These are phyloP conservation scores for Tribolium madens DNA, from an alignment of 1,140 invertebrate genomes.

Conservation along the genomic window DNA sequence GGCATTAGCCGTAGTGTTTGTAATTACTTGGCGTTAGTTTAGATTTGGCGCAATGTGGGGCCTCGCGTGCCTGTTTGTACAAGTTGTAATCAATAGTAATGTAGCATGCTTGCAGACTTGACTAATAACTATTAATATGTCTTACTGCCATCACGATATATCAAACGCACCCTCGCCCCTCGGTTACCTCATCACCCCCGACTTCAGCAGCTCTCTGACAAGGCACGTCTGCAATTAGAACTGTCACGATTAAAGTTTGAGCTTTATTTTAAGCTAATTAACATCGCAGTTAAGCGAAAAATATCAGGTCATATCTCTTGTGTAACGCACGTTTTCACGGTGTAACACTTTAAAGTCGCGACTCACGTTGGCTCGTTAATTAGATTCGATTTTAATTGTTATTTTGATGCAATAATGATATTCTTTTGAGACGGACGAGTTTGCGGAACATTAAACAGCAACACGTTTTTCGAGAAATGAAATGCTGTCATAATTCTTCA, in stretches of 20 bases:
- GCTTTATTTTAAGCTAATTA: constrained; percentile 45
- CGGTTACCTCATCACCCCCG: constrained; percentile 14
- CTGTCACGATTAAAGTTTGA: constrained; percentile 46
- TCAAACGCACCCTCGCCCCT: constrained; percentile 57
- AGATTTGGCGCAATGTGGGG: constrained; percentile 59
- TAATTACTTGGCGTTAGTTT: constrained; percentile 53
- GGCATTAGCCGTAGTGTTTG: constrained; percentile 47
- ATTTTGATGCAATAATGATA: neutral
- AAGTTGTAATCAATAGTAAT: constrained; percentile 61
- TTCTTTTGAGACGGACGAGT: neutral
- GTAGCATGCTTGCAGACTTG: constrained; percentile 59
- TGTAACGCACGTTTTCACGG: constrained; percentile 31
- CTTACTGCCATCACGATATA: constrained; percentile 61
- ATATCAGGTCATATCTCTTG: constrained; percentile 10
- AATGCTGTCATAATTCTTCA: constrained; percentile 61
- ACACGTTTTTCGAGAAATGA: constrained; percentile 55
- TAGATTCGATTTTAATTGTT: neutral
- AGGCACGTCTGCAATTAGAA: constrained; percentile 44
- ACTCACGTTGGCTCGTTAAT: constrained; percentile 14
- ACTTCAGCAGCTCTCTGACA: constrained; percentile 40
- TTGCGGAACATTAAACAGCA: constrained; percentile 52
- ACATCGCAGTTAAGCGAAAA: constrained; percentile 39
- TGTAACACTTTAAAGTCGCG: neutral
- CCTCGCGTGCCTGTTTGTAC: constrained; percentile 55
- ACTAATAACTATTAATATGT: constrained; percentile 63